phyloP scores from a whole-genome alignment of 2,888 invertebrate species.

The Andrena dorsata region DNA sequence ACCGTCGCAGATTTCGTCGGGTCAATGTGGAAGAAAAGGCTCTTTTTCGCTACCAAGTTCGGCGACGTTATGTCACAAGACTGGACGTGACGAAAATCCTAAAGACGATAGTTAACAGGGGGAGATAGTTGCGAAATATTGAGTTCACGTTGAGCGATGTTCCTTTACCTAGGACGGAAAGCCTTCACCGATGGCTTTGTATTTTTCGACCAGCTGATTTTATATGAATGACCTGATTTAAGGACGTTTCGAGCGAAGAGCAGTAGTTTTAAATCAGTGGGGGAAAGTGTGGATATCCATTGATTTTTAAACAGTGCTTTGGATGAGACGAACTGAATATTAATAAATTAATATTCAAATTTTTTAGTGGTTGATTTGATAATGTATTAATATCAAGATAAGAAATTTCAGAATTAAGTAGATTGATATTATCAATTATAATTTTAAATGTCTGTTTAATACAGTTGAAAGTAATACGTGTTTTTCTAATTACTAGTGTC shows the following conservation, averaged over 20 bases:
- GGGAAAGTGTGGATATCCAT: too few relatives aligned
- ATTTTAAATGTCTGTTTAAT: too few relatives aligned
- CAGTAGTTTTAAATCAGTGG: background rate
- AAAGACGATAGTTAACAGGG: conserved; percentile 39
- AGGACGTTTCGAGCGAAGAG: background rate
- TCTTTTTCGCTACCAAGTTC: conserved; percentile 33
- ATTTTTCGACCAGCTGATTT: conserved; percentile 10
- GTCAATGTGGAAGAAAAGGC: conserved; percentile 8
- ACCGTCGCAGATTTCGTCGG: conserved; percentile 7
- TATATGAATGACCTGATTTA: background rate
- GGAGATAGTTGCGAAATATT: conserved; percentile 51
- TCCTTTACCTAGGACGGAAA: conserved; percentile 38
- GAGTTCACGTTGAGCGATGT: conserved; percentile 22
- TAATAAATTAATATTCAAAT: background rate
- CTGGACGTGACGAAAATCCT: conserved; percentile 59
- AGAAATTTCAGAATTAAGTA: too few relatives aligned
- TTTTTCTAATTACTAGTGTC: background rate
- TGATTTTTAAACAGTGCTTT: background rate
- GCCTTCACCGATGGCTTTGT: conserved; percentile 19
- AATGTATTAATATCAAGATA: background rate
- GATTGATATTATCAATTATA: too few relatives aligned
- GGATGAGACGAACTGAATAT: background rate
- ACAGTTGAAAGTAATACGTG: background rate
- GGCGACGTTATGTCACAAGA: conserved; percentile 55
- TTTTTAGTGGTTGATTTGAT: background rate